Evolutionary conservation across 2,888 invertebrate species (phyloP), one percentile per base, ranked within the genome.

Genomic region (Aspidiotus rigidus): DNA sequence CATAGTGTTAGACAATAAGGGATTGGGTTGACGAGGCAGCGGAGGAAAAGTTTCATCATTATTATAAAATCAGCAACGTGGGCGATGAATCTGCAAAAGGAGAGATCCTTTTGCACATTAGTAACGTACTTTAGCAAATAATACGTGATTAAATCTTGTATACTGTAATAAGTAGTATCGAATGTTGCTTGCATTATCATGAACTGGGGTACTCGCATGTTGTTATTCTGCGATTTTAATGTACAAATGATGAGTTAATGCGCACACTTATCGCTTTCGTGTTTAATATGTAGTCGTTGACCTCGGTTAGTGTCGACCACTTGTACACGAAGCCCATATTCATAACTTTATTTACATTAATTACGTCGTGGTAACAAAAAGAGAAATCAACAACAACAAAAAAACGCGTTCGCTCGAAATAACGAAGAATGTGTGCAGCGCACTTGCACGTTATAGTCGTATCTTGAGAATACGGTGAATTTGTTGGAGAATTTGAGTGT

Each of bases 321-420:
- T 64, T 64, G 55, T 55, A 54, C 54, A 28, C 28, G 2, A 1
- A 64, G 55, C 64, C 53, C 64, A 64, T 64, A 64, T 64, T 64
- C 64, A 64, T 49, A 64, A 64, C 64, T 53, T 64, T 64, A 64
- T 64, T 64, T 64, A 55, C 64, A 64, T 64, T 64, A 64, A 64
- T 64, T 64, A 64, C 64, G 55, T 64, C 64, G 39, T 64, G n/a
- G n/a, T n/a, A 11, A 49, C 49, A n/a, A 3, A 13, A n/a, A 2
- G 6, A 2, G n/a, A 49, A 49, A 49, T 3, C 28, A 28, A 5
- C 28, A 28, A 28, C 28, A 28, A 5, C 28, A 28, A 28, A 28
- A 28, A 28, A 28, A 28, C 28, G 28, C 28, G 28, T 28, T 28
- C 5, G 28, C 5, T 28, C 28, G 5, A 5, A 28, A 28, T 28